phyloP scores from a whole-genome alignment of 2,888 invertebrate species.

The Netelia virgata region DNA sequence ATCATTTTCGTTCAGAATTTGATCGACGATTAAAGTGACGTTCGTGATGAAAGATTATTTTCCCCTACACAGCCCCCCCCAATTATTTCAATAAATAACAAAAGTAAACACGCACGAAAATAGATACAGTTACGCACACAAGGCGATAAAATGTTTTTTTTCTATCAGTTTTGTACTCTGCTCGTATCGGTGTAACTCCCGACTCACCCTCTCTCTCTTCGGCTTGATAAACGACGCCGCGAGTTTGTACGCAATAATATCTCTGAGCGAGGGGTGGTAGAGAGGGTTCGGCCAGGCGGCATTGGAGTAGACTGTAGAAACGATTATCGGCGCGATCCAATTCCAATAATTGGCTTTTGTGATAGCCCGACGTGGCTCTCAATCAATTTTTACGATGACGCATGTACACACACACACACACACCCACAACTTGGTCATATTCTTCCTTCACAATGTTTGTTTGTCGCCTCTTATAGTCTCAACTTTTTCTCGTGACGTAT shows the following conservation, averaged over 20 bases:
- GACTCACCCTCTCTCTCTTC: conserved; percentile 41
- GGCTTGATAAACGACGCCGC: conserved; percentile 53
- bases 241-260: conserved; percentile 49
- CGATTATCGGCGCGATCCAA: conserved; percentile 66
- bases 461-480: conserved; percentile 12
- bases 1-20: too few relatives aligned
- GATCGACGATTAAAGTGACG: too few relatives aligned
- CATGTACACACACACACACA: conserved; percentile 21
- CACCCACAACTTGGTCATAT: conserved; percentile 14
- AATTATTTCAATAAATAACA: too few relatives aligned
- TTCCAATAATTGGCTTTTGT: conserved; percentile 63
- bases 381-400: conserved; percentile 65
- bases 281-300: neutral
- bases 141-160: conserved; percentile 40
- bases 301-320: conserved; percentile 38
- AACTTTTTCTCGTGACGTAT: conserved; percentile 29
- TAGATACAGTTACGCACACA: conserved; percentile 2
- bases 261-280: conserved; percentile 8
- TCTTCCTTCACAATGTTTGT: conserved; percentile 27
- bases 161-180: conserved; percentile 44
- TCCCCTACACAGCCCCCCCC: too few relatives aligned
- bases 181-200: conserved; percentile 44
- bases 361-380: conserved; percentile 51
- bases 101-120: neutral
- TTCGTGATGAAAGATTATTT: too few relatives aligned